Evolutionary conservation across 2,888 invertebrate genomes (phyloP).

Genomic region (Tiliacea aurago): DNA sequence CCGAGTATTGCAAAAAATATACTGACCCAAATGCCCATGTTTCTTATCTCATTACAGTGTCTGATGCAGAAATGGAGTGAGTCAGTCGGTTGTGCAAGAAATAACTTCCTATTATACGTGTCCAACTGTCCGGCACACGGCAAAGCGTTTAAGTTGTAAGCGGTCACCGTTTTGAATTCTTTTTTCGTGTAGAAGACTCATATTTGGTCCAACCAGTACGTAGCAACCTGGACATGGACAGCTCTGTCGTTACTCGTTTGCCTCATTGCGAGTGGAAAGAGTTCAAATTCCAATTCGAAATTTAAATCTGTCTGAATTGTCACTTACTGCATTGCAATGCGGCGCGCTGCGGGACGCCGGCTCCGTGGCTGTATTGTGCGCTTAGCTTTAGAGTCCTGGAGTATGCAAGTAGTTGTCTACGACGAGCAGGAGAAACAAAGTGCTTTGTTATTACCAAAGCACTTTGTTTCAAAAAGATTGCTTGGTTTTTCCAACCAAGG

Average conservation of each 20-base stretch:
- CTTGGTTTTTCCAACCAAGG: background rate
- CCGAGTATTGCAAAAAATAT: constrained; percentile 50
- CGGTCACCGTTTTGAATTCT: constrained; percentile 39
- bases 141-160: constrained; percentile 47
- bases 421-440: background rate
- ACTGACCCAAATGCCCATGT: constrained; percentile 68
- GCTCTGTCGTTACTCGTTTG: background rate
- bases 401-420: background rate
- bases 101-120: constrained; percentile 78
- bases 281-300: background rate
- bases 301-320: background rate
- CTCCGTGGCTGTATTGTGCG: too few relatives aligned
- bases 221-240: background rate
- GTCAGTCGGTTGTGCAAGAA: constrained; percentile 74
- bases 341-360: too few relatives aligned
- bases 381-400: background rate
- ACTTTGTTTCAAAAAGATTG: too few relatives aligned
- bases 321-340: background rate
- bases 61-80: constrained; percentile 72
- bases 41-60: constrained; percentile 72
- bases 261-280: background rate
- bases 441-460: background rate
- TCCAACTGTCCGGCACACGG: constrained; percentile 74
- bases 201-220: background rate
- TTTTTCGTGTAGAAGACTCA: background rate